Conservation (phyloP, 2,888 invertebrate species). For the Athrips mouffetella region DNA sequence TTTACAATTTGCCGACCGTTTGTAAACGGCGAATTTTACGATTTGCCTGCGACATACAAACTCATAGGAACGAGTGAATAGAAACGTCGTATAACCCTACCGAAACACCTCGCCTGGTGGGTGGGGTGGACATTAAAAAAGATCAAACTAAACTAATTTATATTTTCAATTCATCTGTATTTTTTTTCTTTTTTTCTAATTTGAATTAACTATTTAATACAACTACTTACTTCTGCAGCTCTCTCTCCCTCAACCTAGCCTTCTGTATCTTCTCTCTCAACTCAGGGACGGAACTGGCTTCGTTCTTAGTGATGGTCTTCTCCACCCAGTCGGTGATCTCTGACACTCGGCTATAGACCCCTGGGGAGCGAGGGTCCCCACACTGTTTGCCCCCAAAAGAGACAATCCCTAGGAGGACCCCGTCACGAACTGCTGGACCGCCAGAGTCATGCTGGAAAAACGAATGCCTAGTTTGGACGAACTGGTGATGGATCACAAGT, state of each 20-base stretch:
- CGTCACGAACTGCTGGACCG: conserved; percentile 65
- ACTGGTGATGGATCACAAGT: no score
- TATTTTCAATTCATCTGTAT: no score
- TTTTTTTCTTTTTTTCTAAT: no score
- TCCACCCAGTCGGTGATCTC: conserved; percentile 64
- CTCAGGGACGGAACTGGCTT: conserved; percentile 48
- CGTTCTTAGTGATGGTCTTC: conserved; percentile 48
- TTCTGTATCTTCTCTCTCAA: conserved; percentile 54
- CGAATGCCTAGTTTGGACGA: no score
- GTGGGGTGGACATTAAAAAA: not conserved
- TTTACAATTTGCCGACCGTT: no score
- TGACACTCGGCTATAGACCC: conserved; percentile 62
- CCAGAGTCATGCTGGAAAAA: conserved; percentile 62
- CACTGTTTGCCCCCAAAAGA: conserved; percentile 69
- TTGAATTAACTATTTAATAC: no score
- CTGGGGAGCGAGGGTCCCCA: conserved; percentile 68
- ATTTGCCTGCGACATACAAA: no score
- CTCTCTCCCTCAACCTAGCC: conserved; percentile 52
- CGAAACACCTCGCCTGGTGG: no score
- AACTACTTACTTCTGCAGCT: conserved; percentile 52
- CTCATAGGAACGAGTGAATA: no score
- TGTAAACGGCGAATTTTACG: no score
- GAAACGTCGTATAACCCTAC: no score
- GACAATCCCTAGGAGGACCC: conserved; percentile 61
- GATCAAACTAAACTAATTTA: no score